Conservation (phyloP, 2,797 vertebrate genomes). For the Alectoris magna region DNA sequence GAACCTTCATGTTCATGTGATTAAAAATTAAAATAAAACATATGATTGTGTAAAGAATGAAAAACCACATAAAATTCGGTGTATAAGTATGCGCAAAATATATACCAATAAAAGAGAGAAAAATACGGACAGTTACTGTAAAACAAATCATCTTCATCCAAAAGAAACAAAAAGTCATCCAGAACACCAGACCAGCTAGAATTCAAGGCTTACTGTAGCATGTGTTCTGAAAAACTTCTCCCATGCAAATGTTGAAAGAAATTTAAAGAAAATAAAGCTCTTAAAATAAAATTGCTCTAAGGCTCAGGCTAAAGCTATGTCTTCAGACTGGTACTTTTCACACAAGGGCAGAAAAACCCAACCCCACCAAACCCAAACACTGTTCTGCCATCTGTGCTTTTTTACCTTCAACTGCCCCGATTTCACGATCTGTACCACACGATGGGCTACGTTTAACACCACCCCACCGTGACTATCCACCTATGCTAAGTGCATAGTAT, state of each 20-base stretch:
- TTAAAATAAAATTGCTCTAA: slow-evolving; percentile 39
- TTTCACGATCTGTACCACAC: slow-evolving; percentile 13
- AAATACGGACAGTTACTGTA: slow-evolving; percentile 60
- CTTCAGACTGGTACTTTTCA: not conserved
- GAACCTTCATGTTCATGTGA: slow-evolving; percentile 30
- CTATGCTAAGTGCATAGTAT: not conserved
- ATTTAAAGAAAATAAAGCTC: not conserved
- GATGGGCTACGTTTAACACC: slow-evolving; percentile 48
- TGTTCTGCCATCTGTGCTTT: not conserved
- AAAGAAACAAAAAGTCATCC: slow-evolving; percentile 57
- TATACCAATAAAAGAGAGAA: slow-evolving; percentile 50
- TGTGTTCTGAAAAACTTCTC: slow-evolving; percentile 68
- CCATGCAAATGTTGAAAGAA: slow-evolving; percentile 64
- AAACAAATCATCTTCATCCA: slow-evolving; percentile 59
- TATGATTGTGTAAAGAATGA: slow-evolving; percentile 40
- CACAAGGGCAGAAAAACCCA: not conserved
- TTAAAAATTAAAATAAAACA: slow-evolving; percentile 28
- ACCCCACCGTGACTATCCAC: not conserved
- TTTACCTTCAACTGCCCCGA: slow-evolving; percentile 23
- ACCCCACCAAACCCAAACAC: not conserved
- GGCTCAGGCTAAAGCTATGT: not conserved
- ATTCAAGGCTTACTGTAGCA: slow-evolving; percentile 51
- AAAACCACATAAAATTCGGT: slow-evolving; percentile 23
- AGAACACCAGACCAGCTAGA: slow-evolving; percentile 63
- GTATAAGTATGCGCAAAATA: slow-evolving; percentile 57